phyloP scores from a whole-genome alignment of 2,888 invertebrate species.

The Protonemura montana region DNA sequence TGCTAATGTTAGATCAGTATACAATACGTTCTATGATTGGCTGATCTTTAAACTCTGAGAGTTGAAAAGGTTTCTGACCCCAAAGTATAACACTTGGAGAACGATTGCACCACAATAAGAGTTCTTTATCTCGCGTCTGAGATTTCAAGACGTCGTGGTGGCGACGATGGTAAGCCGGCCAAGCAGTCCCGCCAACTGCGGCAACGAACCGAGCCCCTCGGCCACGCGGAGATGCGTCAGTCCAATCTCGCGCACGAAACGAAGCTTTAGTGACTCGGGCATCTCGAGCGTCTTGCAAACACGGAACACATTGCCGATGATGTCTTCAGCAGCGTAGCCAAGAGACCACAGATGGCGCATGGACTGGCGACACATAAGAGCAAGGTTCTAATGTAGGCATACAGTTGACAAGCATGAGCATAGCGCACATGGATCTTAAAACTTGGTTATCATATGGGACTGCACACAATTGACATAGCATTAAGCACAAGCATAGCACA shows the following conservation, averaged over 20 bases:
- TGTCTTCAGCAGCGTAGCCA: slow-evolving; percentile 97
- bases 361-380: background rate
- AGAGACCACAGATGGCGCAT: slow-evolving; percentile 89
- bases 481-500: no score
- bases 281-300: slow-evolving; percentile 88
- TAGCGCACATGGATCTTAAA: no score
- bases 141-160: background rate
- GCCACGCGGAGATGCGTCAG: slow-evolving; percentile 88
- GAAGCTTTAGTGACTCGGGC: slow-evolving; percentile 81
- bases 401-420: background rate
- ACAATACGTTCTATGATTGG: no score
- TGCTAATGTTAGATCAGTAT: no score
- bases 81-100: no score
- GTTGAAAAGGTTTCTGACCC: no score
- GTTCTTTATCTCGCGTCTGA: no score
- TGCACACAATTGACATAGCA: no score
- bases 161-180: slow-evolving; percentile 67
- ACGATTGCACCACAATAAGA: no score
- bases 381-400: background rate
- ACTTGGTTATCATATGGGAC: no score
- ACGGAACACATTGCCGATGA: slow-evolving; percentile 92
- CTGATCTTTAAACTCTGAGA: no score
- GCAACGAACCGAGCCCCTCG: slow-evolving; percentile 84
- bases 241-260: slow-evolving; percentile 91
- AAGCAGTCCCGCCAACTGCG: slow-evolving; percentile 91